Percentiles rank a stretch among this genome's conserved stretches.
Evolutionary conservation across 2,797 vertebrate species (phyloP).

Genomic region (Anabas testudineus): DNA sequence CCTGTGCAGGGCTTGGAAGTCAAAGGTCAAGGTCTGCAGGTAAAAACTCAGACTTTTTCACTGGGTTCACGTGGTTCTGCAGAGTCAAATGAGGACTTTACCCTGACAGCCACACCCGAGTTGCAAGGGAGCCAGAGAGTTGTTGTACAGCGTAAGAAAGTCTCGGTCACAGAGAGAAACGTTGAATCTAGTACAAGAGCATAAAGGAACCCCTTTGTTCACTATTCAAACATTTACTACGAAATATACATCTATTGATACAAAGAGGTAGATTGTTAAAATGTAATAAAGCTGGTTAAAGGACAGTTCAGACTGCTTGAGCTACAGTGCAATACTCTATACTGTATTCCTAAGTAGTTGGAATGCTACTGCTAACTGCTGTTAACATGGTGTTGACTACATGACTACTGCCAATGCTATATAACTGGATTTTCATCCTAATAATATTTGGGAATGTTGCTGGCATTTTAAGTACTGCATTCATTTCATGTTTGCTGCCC

Average conservation of each 20-base stretch:
- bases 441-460: background rate
- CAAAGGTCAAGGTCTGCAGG: constrained; percentile 45
- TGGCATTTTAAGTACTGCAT: too few relatives aligned
- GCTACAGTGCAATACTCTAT: constrained; percentile 11
- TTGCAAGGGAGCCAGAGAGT: constrained; percentile 62
- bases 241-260: constrained; percentile 1
- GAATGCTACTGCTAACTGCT: constrained; percentile 8
- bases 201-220: constrained; percentile 33
- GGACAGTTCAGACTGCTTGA: constrained; percentile 1
- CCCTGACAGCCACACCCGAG: constrained; percentile 37
- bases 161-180: constrained; percentile 76
- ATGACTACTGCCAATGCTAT: too few relatives aligned
- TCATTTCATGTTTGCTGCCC: background rate
- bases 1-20: constrained; percentile 41
- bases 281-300: constrained; percentile 15
- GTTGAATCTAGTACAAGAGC: constrained; percentile 62
- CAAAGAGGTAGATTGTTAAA: constrained; percentile 4
- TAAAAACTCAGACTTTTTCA: constrained; percentile 50
- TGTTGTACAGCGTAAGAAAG: constrained; percentile 76
- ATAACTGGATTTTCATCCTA: background rate
- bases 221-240: constrained; percentile 16
- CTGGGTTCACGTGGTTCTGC: constrained; percentile 27
- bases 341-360: background rate
- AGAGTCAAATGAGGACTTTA: constrained; percentile 50
- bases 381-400: background rate